phyloP scores from a whole-genome alignment of 2,797 vertebrate species.

The Discoglossus pictus region DNA sequence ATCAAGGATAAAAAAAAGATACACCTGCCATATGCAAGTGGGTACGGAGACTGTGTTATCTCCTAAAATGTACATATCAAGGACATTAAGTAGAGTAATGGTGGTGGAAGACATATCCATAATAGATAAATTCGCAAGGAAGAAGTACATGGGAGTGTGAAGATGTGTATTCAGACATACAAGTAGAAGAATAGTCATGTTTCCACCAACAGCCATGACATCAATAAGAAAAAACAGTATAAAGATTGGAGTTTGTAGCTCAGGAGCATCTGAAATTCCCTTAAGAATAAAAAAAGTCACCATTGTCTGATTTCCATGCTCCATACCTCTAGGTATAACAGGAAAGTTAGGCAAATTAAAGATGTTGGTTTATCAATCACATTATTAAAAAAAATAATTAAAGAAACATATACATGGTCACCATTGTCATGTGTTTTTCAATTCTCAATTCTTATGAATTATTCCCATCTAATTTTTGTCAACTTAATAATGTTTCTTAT shows the following conservation, averaged over 20 bases:
- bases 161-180: neutral
- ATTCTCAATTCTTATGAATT: too few relatives aligned
- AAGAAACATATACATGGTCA: too few relatives aligned
- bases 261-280: slow-evolving; percentile 35
- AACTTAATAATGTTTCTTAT: too few relatives aligned
- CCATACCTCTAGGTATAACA: too few relatives aligned
- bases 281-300: too few relatives aligned
- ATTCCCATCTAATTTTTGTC: too few relatives aligned
- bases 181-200: slow-evolving; percentile 38
- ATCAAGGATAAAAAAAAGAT: slow-evolving; percentile 52
- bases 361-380: too few relatives aligned
- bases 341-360: too few relatives aligned
- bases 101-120: slow-evolving; percentile 32
- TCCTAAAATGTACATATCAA: slow-evolving; percentile 24
- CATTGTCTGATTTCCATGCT: too few relatives aligned
- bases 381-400: too few relatives aligned
- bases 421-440: too few relatives aligned
- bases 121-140: slow-evolving; percentile 42
- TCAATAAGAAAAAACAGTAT: slow-evolving; percentile 10
- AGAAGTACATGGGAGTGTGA: slow-evolving; percentile 47
- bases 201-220: slow-evolving; percentile 12
- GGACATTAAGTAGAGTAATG: slow-evolving; percentile 39
- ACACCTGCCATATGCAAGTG: slow-evolving; percentile 44
- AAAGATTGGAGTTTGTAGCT: slow-evolving; percentile 25
- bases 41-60: slow-evolving; percentile 48